Evolutionary conservation across 2,797 vertebrate genomes (phyloP).

Genomic region (Limosa lapponica): DNA sequence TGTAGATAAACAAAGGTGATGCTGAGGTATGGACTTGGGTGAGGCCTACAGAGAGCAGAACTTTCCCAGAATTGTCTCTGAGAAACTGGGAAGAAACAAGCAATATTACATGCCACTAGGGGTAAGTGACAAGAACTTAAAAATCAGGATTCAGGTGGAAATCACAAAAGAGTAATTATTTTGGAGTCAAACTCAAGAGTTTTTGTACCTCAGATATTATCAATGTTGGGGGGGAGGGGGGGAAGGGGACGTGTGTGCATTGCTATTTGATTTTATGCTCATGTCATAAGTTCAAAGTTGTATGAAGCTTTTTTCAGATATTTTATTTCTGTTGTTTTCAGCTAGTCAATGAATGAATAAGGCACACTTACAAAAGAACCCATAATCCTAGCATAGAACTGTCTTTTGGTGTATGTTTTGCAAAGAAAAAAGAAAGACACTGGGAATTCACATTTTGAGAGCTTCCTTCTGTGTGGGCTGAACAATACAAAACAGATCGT

Average conservation of each 20-base stretch:
- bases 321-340: conserved; percentile 4
- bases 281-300: neutral
- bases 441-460: neutral
- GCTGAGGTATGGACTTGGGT: neutral
- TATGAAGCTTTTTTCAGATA: neutral
- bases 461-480: conserved; percentile 12
- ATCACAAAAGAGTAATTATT: neutral
- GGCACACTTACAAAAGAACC: neutral
- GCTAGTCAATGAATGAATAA: neutral
- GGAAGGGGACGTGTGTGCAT: neutral
- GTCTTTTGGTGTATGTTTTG: neutral
- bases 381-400: neutral
- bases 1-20: neutral
- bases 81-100: neutral
- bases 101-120: neutral
- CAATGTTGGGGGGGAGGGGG: rapidly evolving
- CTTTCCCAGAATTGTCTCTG: neutral
- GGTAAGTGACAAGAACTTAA: neutral
- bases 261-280: neutral
- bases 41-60: neutral
- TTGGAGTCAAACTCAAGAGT: neutral
- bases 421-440: neutral
- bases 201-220: neutral
- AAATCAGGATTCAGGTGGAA: neutral
- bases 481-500: conserved; percentile 23